Percentiles rank a stretch among this genome's conserved stretches.
These are phyloP conservation scores for silkworm (Bombyx mori) DNA, from an alignment of 1,140 invertebrate species.

Conservation along the genomic window ASM3026992v2 NC_085119.1:2432001-2432500, in stretches of 20 bases:
- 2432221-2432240: slow-evolving; percentile 53
- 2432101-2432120: slow-evolving; percentile 64
- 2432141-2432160: slow-evolving; percentile 63
- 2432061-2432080: slow-evolving; percentile 67
- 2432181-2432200: slow-evolving; percentile 56
- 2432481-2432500: no score
- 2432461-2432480: no score
- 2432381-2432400: no score
- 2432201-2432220: slow-evolving; percentile 58
- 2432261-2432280: slow-evolving; percentile 15
- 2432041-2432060: slow-evolving; percentile 59
- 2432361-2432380: no score
- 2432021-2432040: slow-evolving; percentile 66
- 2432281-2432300: no score
- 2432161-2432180: slow-evolving; percentile 51
- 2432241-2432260: slow-evolving; percentile 61
- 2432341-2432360: no score
- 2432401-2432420: no score
- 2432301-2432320: no score
- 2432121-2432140: slow-evolving; percentile 60
- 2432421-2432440: no score
- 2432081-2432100: slow-evolving; percentile 62
- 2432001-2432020: slow-evolving; percentile 5
- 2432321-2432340: no score
- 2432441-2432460: no score